Evolutionary conservation across 1,140 invertebrate genomes (phyloP).

Genomic region (Potamilus streckersoni): DNA sequence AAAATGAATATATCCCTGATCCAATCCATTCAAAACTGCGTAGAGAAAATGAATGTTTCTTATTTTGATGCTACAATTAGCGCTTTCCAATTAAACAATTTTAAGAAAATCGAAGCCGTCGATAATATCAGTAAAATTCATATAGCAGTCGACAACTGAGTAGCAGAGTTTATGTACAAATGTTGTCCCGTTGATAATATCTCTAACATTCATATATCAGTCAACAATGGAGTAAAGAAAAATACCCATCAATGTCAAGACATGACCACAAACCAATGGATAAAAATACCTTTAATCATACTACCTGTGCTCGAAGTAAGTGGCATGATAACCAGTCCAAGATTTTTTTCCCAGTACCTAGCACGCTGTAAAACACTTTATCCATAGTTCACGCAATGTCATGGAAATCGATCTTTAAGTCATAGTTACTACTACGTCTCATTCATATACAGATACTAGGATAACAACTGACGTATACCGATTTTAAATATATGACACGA

Average conservation of each 20-base stretch:
- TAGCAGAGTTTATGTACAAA: slow-evolving; percentile 1
- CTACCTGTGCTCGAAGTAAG: slow-evolving; percentile 7
- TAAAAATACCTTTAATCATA: slow-evolving; percentile 6
- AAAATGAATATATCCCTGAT: slow-evolving; percentile 4
- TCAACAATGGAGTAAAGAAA: not conserved
- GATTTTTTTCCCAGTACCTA: slow-evolving; percentile 8
- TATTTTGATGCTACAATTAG: slow-evolving; percentile 7
- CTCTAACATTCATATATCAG: too few species aligned
- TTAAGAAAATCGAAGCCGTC: slow-evolving; percentile 14
- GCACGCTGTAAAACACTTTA: slow-evolving; percentile 4
- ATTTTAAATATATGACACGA: slow-evolving; percentile 8
- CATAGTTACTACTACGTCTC: slow-evolving; percentile 3
- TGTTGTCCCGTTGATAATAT: not conserved
- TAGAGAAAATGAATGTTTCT: slow-evolving; percentile 1
- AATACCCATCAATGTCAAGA: not conserved
- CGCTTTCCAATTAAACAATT: slow-evolving; percentile 19
- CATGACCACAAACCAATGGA: slow-evolving; percentile 9
- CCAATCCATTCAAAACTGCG: slow-evolving; percentile 6
- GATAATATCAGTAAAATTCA: slow-evolving; percentile 24
- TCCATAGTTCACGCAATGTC: not conserved
- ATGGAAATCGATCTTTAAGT: not conserved
- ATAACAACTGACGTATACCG: not conserved
- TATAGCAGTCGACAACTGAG: not conserved
- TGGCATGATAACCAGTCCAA: slow-evolving; percentile 12
- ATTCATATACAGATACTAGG: not conserved